Evolutionary conservation across 2,797 vertebrate species (phyloP).

Genomic region (Neopelma chrysocephalum): DNA sequence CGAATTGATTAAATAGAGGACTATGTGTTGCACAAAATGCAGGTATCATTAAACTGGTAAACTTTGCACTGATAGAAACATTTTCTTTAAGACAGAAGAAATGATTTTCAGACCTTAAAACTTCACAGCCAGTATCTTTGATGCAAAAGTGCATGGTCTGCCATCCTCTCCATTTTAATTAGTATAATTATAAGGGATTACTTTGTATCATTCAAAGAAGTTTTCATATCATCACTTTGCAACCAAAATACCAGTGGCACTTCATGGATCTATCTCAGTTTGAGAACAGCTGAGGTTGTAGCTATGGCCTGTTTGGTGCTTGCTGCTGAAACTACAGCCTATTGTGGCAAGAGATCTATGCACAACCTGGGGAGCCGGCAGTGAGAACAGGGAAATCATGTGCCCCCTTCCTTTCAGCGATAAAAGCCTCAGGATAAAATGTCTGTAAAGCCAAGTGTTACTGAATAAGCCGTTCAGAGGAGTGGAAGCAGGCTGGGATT

Average conservation of each 20-base stretch:
- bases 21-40: background rate
- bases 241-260: background rate
- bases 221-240: background rate
- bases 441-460: background rate
- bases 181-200: background rate
- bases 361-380: background rate
- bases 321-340: background rate
- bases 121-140: background rate
- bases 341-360: background rate
- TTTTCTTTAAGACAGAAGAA: background rate
- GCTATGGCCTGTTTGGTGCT: background rate
- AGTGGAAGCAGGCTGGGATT: background rate
- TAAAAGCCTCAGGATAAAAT: constrained; percentile 38
- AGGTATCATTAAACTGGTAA: background rate
- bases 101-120: background rate
- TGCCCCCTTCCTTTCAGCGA: background rate
- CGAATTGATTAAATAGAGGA: background rate
- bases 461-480: background rate
- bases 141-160: background rate
- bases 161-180: background rate
- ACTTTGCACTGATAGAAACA: background rate
- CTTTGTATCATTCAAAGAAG: background rate
- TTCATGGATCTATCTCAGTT: background rate
- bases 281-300: background rate
- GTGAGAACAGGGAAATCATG: background rate